Base-by-base conservation (phyloP, 2,113 vertebrate species). In the Oceanites oceanicus region DNA sequence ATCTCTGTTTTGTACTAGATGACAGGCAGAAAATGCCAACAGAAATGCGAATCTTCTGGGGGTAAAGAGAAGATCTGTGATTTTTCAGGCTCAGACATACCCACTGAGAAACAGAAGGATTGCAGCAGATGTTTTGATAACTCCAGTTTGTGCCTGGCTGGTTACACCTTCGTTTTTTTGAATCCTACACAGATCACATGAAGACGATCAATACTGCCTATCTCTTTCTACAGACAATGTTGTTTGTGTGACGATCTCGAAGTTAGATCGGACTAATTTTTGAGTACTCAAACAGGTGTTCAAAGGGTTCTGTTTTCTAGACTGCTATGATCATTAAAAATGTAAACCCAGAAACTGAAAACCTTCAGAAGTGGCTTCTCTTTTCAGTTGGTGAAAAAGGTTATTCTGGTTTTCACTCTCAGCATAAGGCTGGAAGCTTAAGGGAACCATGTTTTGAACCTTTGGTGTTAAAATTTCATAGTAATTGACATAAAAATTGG, bases 181-280 rank as follows among this genome's bases (percentile, higher is more conserved):
- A 52, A 9, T 82, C 32, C 56, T 38, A 7, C 22, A 25, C 2
- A 1, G 22, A 38, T 67, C 21, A 70, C 42, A 36, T 0, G 0
- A 23, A 72, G 34, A 22, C 25, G 29, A 27, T 75, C 29, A 8
- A 0, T 61, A 11, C 36, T 63, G 40, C 20, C 16, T 50, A 1
- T 49, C 10, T 53, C 26, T 74, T 73, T 27, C 42, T 25, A 34
- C 34, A 63, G 50, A n/a, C 18, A 10, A 0, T 3, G 2, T 22
- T 34, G 61, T 36, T 40, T 85, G 18, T 55, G 20, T 50, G 38
- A 29, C 80, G 66, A 0, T 13, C 30, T 70, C 7, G 40, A 52
- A 32, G 3, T 38, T 47, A 36, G 55, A 12, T n/a, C 3, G 1
- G 42, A 15, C 14, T 91, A 8, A 74, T 4, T 67, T 29, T 40